Evolutionary conservation across 2,888 invertebrate genomes (phyloP).

Genomic region (Stratiomys singularior): DNA sequence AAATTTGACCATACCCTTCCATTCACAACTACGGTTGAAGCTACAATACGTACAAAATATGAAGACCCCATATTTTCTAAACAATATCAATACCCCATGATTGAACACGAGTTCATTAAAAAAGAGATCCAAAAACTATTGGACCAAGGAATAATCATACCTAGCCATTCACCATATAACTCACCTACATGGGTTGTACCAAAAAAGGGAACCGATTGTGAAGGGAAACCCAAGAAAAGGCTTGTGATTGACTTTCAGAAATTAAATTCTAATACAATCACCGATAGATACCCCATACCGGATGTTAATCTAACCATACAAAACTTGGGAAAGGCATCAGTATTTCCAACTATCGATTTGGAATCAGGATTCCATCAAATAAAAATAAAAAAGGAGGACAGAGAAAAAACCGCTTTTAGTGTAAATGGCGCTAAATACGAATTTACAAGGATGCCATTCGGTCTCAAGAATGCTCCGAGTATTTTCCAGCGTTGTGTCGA

Average conservation of each 20-base stretch:
- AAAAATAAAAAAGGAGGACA: neutral
- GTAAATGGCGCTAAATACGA: conserved; percentile 50
- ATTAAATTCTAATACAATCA: conserved; percentile 9
- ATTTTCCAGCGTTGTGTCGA: conserved; percentile 16
- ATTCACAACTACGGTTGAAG: neutral
- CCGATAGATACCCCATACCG: conserved; percentile 33
- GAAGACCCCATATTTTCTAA: conserved; percentile 26
- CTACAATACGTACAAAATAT: neutral
- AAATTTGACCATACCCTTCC: neutral
- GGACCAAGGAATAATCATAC: conserved; percentile 34
- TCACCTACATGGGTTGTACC: conserved; percentile 48
- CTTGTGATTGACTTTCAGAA: conserved; percentile 34
- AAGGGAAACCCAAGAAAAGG: conserved; percentile 37
- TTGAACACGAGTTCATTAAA: conserved; percentile 45
- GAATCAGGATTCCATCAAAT: conserved; percentile 49
- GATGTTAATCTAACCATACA: conserved; percentile 46
- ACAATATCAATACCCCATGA: conserved; percentile 46
- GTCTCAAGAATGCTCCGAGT: too few species aligned
- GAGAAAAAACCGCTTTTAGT: conserved; percentile 44
- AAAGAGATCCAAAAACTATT: conserved; percentile 44
- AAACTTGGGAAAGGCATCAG: conserved; percentile 49
- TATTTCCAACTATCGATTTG: conserved; percentile 49
- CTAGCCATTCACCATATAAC: conserved; percentile 45
- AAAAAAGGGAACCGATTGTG: conserved; percentile 33
- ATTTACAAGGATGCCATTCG: conserved; percentile 43